Percentiles rank a stretch among this genome's conserved stretches.
phyloP scores from a whole-genome alignment of 2,113 vertebrate species.

The Chloropsis hardwickii region DNA sequence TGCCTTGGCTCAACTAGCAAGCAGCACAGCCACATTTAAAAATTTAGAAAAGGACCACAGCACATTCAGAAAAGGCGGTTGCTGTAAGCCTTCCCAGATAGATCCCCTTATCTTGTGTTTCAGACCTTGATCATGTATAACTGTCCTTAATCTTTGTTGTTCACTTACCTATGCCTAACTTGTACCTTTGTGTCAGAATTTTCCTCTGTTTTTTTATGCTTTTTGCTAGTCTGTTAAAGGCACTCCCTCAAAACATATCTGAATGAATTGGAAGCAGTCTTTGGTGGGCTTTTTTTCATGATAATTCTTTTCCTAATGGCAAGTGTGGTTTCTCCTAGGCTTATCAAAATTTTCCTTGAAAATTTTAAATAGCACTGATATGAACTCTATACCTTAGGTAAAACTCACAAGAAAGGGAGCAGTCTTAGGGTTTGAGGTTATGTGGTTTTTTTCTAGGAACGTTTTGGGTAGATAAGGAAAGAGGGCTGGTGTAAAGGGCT shows the following conservation, averaged over 20 bases:
- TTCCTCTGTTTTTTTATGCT: not conserved
- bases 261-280: not conserved
- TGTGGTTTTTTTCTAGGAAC: not conserved
- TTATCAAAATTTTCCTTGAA: not conserved
- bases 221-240: not conserved
- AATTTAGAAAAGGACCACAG: not conserved
- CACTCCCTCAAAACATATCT: not conserved
- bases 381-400: not conserved
- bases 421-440: not conserved
- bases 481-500: not conserved
- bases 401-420: not conserved
- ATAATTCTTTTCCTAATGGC: not conserved
- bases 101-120: not conserved
- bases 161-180: not conserved
- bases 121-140: not conserved
- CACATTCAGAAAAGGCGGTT: not conserved
- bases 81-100: not conserved
- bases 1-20: not conserved
- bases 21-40: not conserved
- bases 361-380: not conserved
- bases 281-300: not conserved
- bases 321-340: constrained; percentile 19
- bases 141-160: not conserved
- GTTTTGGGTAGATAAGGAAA: not conserved
- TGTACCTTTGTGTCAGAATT: not conserved